Evolutionary conservation across 2,113 vertebrate genomes (phyloP).

Genomic region (Sander vitreus): DNA sequence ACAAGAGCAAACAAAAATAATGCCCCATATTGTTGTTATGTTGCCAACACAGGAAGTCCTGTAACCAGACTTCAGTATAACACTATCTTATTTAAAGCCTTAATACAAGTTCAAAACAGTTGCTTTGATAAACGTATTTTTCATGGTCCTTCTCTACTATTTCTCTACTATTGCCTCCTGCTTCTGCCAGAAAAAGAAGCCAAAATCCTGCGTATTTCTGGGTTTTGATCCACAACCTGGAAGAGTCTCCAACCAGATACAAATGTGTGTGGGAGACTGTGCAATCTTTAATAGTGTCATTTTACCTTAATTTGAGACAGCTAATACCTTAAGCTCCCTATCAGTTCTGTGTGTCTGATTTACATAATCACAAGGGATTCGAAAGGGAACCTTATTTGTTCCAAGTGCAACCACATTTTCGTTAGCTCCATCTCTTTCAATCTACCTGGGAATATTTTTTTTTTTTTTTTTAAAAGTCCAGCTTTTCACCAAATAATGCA

Average conservation of each 20-base stretch:
- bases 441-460: neutral
- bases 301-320: constrained; percentile 35
- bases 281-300: constrained; percentile 29
- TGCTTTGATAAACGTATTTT: constrained; percentile 36
- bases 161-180: constrained; percentile 21
- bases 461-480: too few species aligned
- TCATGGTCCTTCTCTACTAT: constrained; percentile 26
- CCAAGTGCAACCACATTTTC: neutral
- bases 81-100: constrained; percentile 20
- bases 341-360: constrained; percentile 6
- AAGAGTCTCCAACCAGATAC: constrained; percentile 27
- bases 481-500: neutral
- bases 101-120: constrained; percentile 32
- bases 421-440: neutral
- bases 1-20: constrained; percentile 18
- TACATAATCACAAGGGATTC: constrained; percentile 7
- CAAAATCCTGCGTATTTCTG: constrained; percentile 45
- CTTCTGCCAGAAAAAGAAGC: constrained; percentile 46
- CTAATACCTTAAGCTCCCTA: constrained; percentile 38
- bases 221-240: constrained; percentile 37
- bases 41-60: constrained; percentile 19
- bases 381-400: neutral
- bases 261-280: constrained; percentile 27
- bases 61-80: neutral
- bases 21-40: constrained; percentile 13